phyloP scores from a whole-genome alignment of 2,113 vertebrate species.

The Gambusia holbrooki region DNA sequence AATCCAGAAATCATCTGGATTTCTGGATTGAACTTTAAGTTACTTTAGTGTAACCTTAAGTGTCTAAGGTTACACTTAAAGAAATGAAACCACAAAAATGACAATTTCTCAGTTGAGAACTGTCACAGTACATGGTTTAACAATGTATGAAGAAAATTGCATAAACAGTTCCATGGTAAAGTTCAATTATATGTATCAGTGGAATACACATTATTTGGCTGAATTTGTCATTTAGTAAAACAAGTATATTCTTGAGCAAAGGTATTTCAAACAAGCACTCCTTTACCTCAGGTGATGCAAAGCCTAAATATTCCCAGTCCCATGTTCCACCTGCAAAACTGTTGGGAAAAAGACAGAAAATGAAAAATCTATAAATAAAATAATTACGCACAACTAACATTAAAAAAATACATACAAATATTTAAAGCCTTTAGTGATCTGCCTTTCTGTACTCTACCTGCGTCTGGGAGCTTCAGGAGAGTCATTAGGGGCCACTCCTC shows the following conservation, averaged over 20 bases:
- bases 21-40: too few species aligned
- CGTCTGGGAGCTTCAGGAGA: constrained; percentile 93
- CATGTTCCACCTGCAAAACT: constrained; percentile 98
- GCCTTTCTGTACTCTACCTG: constrained; percentile 81
- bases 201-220: background rate
- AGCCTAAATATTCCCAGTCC: constrained; percentile 99
- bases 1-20: too few species aligned
- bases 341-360: constrained; percentile 52
- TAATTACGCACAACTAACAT: background rate
- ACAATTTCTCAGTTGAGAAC: background rate
- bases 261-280: constrained; percentile 15
- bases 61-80: background rate
- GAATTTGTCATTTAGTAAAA: background rate
- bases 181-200: background rate
- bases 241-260: background rate
- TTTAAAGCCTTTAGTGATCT: background rate
- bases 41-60: too few species aligned
- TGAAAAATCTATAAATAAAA: background rate
- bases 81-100: background rate
- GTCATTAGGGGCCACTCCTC: constrained; percentile 96
- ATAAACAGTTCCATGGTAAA: background rate
- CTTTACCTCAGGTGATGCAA: constrained; percentile 96
- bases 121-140: background rate
- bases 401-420: background rate
- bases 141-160: background rate